These are phyloP conservation scores for Sinocyclocheilus grahami DNA, from an alignment of 2,113 vertebrate species.

Conservation along the genomic window DNA sequence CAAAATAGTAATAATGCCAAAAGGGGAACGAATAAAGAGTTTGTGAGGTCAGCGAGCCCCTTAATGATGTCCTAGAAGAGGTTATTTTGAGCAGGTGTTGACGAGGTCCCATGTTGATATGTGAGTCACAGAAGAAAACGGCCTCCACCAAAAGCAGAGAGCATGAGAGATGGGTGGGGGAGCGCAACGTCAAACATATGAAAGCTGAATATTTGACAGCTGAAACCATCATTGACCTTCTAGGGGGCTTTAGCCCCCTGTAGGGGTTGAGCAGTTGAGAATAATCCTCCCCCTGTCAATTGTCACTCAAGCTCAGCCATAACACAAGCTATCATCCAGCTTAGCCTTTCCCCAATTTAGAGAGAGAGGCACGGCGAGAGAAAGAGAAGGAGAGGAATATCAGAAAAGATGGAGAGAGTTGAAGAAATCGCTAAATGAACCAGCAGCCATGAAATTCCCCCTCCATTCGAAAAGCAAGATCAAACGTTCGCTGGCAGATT, in stretches of 20 bases:
- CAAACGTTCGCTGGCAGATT: constrained; percentile 67
- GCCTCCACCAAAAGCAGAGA: constrained; percentile 54
- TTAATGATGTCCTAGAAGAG: constrained; percentile 40
- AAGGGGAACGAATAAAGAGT: background rate
- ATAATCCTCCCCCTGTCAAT: constrained; percentile 75
- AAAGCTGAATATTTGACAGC: constrained; percentile 69
- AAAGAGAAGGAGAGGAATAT: constrained; percentile 42
- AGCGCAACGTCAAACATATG: constrained; percentile 63
- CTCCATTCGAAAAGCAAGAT: constrained; percentile 64
- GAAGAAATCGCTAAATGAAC: constrained; percentile 70
- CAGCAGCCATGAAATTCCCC: constrained; percentile 66
- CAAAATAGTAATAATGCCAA: background rate
- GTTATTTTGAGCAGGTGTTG: constrained; percentile 55
- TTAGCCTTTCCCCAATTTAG: constrained; percentile 68
- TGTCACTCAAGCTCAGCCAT: constrained; percentile 76
- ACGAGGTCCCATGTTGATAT: constrained; percentile 52
- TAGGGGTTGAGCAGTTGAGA: constrained; percentile 71
- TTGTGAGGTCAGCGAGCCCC: constrained; percentile 26
- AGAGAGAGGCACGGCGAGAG: constrained; percentile 42
- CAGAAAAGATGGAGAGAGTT: constrained; percentile 56
- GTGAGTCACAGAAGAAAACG: constrained; percentile 60
- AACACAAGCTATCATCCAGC: constrained; percentile 73
- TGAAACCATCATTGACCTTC: constrained; percentile 76
- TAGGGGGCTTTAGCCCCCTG: constrained; percentile 69
- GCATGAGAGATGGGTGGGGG: constrained; percentile 44